Conservation (phyloP, 1,140 invertebrate genomes). For the Capitella teleta region DNA sequence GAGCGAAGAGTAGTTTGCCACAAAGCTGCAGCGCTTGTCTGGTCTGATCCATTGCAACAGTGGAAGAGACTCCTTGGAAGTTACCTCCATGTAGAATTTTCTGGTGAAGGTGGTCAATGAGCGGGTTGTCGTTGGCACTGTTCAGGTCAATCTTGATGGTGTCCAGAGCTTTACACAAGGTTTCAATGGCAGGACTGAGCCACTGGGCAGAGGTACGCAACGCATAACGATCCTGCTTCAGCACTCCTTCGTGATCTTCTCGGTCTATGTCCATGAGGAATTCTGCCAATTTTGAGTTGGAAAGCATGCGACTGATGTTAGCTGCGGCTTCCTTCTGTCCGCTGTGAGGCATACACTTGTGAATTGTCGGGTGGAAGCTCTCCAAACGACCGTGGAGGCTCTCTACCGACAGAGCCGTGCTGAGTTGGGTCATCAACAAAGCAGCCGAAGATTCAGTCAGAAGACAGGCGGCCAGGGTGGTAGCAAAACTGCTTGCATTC, state of each 20-base stretch:
- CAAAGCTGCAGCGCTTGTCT: constrained; percentile 12
- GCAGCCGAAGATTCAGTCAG: constrained; percentile 5
- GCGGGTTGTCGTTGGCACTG: constrained; percentile 13
- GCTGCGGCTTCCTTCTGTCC: constrained; percentile 4
- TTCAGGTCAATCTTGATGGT: constrained; percentile 9
- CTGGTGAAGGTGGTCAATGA: constrained; percentile 9
- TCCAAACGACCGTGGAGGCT: constrained; percentile 7
- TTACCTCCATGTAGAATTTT: constrained; percentile 11
- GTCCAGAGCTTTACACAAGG: constrained; percentile 2
- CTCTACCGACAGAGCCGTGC: constrained; percentile 12
- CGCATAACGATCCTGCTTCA: constrained; percentile 8
- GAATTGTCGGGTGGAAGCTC: constrained; percentile 11
- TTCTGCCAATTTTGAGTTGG: constrained; percentile 1
- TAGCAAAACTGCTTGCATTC: constrained; percentile 8
- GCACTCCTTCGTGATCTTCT: not conserved
- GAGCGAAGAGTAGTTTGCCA: constrained; percentile 11
- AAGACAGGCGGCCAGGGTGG: constrained; percentile 6
- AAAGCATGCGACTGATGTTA: constrained; percentile 1
- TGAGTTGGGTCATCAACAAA: constrained; percentile 7
- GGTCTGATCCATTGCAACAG: constrained; percentile 13
- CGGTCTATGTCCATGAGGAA: not conserved
- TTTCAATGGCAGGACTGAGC: constrained; percentile 10
- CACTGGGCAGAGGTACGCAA: constrained; percentile 11
- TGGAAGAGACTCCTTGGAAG: constrained; percentile 9
- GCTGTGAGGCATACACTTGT: constrained; percentile 4